phyloP scores from a whole-genome alignment of 2,797 vertebrate genomes.

The Acipenser oxyrinchus region DNA sequence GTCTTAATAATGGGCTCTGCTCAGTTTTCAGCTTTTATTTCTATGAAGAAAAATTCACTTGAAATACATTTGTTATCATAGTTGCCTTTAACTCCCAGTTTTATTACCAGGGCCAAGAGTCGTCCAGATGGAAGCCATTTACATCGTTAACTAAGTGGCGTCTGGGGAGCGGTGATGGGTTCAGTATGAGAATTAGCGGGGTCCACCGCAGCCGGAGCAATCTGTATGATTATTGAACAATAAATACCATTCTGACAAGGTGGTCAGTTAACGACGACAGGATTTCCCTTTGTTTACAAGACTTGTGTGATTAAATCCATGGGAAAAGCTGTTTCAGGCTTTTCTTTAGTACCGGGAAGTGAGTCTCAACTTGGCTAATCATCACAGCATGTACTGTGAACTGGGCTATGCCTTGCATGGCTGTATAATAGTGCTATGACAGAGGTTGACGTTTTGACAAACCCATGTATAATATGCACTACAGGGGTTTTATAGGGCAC shows the following conservation, averaged over 20 bases:
- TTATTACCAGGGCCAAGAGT: conserved; percentile 30
- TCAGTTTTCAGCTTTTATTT: conserved; percentile 41
- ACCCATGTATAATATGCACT: no score
- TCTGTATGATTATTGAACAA: conserved; percentile 25
- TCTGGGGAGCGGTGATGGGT: conserved; percentile 23
- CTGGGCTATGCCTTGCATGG: no score
- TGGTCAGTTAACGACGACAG: background rate
- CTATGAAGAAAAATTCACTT: conserved; percentile 53
- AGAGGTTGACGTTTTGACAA: no score
- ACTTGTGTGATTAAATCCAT: no score
- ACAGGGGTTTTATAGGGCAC: no score
- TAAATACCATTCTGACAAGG: conserved; percentile 27
- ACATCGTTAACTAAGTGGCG: conserved; percentile 30
- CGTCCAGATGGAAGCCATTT: conserved; percentile 43
- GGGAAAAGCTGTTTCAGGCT: conserved; percentile 7
- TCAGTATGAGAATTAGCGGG: conserved; percentile 8
- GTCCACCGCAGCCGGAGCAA: conserved; percentile 27
- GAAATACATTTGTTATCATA: conserved; percentile 56
- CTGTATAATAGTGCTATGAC: no score
- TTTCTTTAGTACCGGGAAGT: conserved; percentile 13
- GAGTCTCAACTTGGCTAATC: background rate
- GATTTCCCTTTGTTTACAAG: no score
- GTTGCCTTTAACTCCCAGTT: conserved; percentile 33
- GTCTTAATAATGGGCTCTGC: conserved; percentile 40
- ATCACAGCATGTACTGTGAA: no score